A percentile compares a stretch with the other conserved stretches of the same genome.
These are phyloP conservation scores for Cotesia vestalis DNA, from an alignment of 1,140 invertebrate species.

Conservation along the genomic window DNA sequence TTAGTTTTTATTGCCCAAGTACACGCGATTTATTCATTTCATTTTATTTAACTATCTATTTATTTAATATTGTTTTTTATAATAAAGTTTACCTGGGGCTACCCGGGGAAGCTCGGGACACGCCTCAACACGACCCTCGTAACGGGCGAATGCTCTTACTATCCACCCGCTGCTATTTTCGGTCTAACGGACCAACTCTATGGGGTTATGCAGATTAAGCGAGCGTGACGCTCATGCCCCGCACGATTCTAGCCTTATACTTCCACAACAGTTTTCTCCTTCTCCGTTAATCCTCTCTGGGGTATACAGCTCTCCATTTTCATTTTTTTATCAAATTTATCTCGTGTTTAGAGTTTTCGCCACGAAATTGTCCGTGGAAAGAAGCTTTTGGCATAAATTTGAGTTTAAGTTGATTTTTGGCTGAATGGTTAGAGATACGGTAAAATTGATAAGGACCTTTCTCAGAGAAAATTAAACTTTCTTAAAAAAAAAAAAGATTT, in stretches of 20 bases:
- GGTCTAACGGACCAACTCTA: conserved; percentile 52
- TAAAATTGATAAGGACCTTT: no score
- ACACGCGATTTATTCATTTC: neutral
- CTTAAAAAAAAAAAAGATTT: no score
- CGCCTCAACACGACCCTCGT: conserved; percentile 36
- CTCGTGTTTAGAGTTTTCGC: no score
- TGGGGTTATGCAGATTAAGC: conserved; percentile 61
- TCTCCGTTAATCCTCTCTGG: conserved; percentile 4
- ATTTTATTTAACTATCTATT: neutral
- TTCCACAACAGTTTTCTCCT: conserved; percentile 7
- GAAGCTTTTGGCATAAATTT: no score
- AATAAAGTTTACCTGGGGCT: conserved; percentile 14
- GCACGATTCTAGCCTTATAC: conserved; percentile 29
- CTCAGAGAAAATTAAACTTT: no score
- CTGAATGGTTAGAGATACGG: no score
- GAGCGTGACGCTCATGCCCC: conserved; percentile 54
- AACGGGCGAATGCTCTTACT: conserved; percentile 55
- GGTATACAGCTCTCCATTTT: neutral
- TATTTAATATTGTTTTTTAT: conserved; percentile 4
- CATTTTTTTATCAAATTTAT: neutral
- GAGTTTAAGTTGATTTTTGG: no score
- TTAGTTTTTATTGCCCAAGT: conserved; percentile 10
- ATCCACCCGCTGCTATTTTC: conserved; percentile 53
- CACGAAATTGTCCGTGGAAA: no score
- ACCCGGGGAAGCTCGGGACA: neutral